These are phyloP conservation scores for Loripinus fragilis DNA, from an alignment of 2,888 invertebrate species.

Conservation along the genomic window DNA sequence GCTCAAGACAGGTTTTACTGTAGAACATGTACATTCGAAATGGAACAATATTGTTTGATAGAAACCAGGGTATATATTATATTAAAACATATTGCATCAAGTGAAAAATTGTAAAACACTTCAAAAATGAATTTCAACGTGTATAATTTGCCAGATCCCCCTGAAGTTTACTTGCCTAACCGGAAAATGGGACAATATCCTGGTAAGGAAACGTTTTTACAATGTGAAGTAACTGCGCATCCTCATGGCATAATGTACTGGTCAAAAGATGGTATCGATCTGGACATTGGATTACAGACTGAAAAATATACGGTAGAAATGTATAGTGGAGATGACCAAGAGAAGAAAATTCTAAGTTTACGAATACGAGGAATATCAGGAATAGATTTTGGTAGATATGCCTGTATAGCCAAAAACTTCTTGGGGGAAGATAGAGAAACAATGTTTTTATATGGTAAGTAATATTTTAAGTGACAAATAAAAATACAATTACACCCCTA, in stretches of 20 bases:
- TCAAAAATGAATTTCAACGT: too few species aligned
- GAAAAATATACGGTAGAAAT: conserved; percentile 68
- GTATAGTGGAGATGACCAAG: conserved; percentile 57
- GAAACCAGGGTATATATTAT: too few species aligned
- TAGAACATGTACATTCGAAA: too few species aligned
- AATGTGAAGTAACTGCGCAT: conserved; percentile 74
- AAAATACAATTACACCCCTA: neutral
- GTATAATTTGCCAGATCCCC: conserved; percentile 73
- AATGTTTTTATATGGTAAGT: conserved; percentile 67
- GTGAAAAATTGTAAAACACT: too few species aligned
- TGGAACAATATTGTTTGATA: too few species aligned
- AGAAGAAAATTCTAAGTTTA: conserved; percentile 63
- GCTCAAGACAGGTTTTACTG: too few species aligned
- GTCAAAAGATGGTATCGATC: conserved; percentile 57
- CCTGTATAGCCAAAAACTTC: conserved; percentile 62
- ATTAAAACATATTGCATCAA: too few species aligned
- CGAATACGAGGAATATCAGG: conserved; percentile 51
- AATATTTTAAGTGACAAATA: neutral
- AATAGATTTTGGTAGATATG: conserved; percentile 65
- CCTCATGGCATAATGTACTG: conserved; percentile 72
- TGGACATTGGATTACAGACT: conserved; percentile 10
- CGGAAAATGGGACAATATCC: conserved; percentile 71
- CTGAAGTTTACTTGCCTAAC: conserved; percentile 73
- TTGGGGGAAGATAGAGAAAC: conserved; percentile 62
- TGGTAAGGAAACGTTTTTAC: conserved; percentile 77